Evolutionary conservation across 2,888 invertebrate species (phyloP).

Genomic region (Pedicia rivosa): DNA sequence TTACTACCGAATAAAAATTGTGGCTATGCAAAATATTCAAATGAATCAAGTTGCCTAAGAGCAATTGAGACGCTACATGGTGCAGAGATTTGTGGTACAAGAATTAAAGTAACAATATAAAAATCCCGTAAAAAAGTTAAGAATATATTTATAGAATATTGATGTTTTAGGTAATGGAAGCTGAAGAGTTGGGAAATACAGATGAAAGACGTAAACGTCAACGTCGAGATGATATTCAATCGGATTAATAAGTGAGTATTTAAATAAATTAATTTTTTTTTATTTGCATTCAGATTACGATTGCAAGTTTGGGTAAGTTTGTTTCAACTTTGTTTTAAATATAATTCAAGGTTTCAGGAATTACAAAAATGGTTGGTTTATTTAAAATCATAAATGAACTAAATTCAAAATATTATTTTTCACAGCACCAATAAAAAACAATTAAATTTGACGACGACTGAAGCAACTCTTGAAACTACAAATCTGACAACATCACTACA

Average conservation of each 20-base stretch:
- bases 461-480: no score
- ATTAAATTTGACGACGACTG: slow-evolving; percentile 1
- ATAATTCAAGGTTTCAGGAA: no score
- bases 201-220: slow-evolving; percentile 25
- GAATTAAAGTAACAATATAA: slow-evolving; percentile 37
- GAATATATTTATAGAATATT: background rate
- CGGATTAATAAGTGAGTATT: slow-evolving; percentile 1
- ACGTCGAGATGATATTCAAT: slow-evolving; percentile 1
- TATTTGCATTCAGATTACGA: slow-evolving; percentile 2
- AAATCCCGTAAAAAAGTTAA: background rate
- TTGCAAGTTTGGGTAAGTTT: no score
- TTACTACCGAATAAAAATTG: slow-evolving; percentile 79
- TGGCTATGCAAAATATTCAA: slow-evolving; percentile 80
- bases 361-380: no score
- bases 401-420: slow-evolving; percentile 5
- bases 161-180: slow-evolving; percentile 59
- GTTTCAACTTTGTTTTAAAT: no score
- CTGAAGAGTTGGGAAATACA: slow-evolving; percentile 46
- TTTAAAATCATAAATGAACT: no score
- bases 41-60: slow-evolving; percentile 45
- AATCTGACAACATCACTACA: no score
- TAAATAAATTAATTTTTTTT: slow-evolving; percentile 3
- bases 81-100: slow-evolving; percentile 71
- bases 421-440: slow-evolving; percentile 3
- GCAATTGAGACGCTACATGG: slow-evolving; percentile 50